Evolutionary conservation across 2,888 invertebrate species (phyloP).

Genomic region (Fragum sueziense): DNA sequence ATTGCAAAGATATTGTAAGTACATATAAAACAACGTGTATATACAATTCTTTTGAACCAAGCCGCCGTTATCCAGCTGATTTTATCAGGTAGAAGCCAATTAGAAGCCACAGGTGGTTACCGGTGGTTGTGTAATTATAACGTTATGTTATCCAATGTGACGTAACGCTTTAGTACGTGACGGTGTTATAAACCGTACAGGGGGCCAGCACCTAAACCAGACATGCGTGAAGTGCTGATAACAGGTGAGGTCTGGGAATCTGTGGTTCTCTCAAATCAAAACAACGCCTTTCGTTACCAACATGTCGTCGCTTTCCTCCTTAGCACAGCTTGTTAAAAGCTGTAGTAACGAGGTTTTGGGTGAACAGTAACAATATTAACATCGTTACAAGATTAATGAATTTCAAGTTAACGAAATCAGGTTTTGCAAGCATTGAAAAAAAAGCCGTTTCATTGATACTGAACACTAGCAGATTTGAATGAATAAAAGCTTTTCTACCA

Average conservation of each 20-base stretch:
- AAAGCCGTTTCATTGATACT: too few relatives aligned
- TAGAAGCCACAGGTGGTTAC: neutral
- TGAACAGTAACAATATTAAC: too few relatives aligned
- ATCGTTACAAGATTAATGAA: neutral
- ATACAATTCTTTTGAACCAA: neutral
- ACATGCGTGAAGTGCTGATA: conserved; percentile 19
- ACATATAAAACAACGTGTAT: too few relatives aligned
- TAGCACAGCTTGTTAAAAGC: neutral
- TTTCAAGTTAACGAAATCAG: neutral
- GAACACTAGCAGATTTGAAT: too few relatives aligned
- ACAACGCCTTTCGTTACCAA: neutral
- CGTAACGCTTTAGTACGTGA: conserved; percentile 1
- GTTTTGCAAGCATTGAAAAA: neutral
- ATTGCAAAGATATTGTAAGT: too few relatives aligned
- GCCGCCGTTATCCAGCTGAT: too few relatives aligned
- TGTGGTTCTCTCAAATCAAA: neutral
- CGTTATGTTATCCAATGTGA: neutral
- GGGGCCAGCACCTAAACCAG: neutral
- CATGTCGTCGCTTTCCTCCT: neutral
- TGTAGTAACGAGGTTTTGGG: neutral
- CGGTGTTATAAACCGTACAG: neutral
- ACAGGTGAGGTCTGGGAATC: conserved; percentile 8
- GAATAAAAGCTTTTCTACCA: too few relatives aligned
- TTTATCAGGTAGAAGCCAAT: neutral
- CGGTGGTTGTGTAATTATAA: neutral